Evolutionary conservation across 2,797 vertebrate genomes (phyloP).

Genomic region (Apogon hyalosoma): DNA sequence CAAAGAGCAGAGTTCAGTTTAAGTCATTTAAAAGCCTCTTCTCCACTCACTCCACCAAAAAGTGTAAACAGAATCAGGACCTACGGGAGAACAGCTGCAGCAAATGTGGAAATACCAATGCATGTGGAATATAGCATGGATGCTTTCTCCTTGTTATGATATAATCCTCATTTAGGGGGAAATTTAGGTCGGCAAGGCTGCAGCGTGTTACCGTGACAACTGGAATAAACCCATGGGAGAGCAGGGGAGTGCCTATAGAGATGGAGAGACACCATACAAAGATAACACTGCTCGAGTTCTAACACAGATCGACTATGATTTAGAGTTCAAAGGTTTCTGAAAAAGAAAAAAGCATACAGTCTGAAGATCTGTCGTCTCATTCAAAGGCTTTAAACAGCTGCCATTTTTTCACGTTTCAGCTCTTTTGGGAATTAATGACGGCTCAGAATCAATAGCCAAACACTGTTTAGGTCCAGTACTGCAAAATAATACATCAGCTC

Average conservation of each 20-base stretch:
- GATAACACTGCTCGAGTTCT: slow-evolving; percentile 3
- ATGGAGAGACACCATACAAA: slow-evolving; percentile 19
- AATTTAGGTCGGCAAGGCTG: slow-evolving; percentile 67
- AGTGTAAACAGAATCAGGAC: slow-evolving; percentile 66
- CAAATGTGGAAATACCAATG: slow-evolving; percentile 16
- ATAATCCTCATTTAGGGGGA: slow-evolving; percentile 58
- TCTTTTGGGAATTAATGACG: not conserved
- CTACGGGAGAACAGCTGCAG: slow-evolving; percentile 28
- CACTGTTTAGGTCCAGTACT: slow-evolving; percentile 9
- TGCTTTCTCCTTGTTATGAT: slow-evolving; percentile 26
- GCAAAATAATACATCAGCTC: not conserved
- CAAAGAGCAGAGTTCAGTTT: slow-evolving; percentile 9
- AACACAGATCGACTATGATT: slow-evolving; percentile 2
- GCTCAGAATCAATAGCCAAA: slow-evolving; percentile 6
- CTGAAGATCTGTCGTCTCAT: not conserved
- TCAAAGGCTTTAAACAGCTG: not conserved
- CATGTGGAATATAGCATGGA: not conserved
- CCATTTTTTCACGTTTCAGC: not conserved
- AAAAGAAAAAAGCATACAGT: not conserved
- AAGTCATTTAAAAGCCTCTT: slow-evolving; percentile 1
- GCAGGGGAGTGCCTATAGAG: slow-evolving; percentile 18
- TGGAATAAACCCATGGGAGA: slow-evolving; percentile 47
- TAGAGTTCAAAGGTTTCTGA: not conserved
- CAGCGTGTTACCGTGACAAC: slow-evolving; percentile 66
- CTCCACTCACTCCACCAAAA: not conserved